Percentiles rank a stretch among this genome's conserved stretches.
phyloP scores from a whole-genome alignment of 2,888 invertebrate species.

The Pardosa pseudoannulata region DNA sequence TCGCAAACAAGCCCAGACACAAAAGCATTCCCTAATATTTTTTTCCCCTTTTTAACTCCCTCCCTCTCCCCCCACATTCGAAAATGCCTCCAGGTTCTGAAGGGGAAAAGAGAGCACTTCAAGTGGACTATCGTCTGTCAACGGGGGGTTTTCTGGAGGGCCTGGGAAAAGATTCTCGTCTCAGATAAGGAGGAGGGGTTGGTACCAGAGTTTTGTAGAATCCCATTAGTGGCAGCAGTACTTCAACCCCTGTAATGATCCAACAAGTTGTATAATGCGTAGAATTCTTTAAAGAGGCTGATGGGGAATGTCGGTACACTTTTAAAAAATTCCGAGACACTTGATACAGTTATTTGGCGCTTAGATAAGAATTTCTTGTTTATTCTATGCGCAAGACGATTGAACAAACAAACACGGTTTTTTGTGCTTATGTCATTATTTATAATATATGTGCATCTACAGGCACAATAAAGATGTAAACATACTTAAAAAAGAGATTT shows the following conservation, averaged over 20 bases:
- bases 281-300: too few relatives aligned
- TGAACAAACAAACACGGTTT: too few relatives aligned
- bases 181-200: background rate
- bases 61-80: background rate
- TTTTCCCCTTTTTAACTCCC: background rate
- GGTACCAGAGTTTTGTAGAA: background rate
- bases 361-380: too few relatives aligned
- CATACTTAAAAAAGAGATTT: too few relatives aligned
- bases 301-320: too few relatives aligned
- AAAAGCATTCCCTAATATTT: background rate
- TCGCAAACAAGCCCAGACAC: conserved; percentile 5
- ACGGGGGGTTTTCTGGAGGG: background rate
- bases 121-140: conserved; percentile 24
- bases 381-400: too few relatives aligned
- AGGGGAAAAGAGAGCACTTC: background rate
- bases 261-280: conserved; percentile 9
- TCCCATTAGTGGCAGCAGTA: background rate
- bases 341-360: too few relatives aligned
- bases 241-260: conserved; percentile 5
- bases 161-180: conserved; percentile 1
- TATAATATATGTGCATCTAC: too few relatives aligned
- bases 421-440: too few relatives aligned
- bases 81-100: background rate
- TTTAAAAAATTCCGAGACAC: too few relatives aligned
- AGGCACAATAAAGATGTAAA: too few relatives aligned